Evolutionary conservation across 2,113 vertebrate species (phyloP), one percentile per base, ranked within the genome.

Genomic region (Delphinapterus leucas): DNA sequence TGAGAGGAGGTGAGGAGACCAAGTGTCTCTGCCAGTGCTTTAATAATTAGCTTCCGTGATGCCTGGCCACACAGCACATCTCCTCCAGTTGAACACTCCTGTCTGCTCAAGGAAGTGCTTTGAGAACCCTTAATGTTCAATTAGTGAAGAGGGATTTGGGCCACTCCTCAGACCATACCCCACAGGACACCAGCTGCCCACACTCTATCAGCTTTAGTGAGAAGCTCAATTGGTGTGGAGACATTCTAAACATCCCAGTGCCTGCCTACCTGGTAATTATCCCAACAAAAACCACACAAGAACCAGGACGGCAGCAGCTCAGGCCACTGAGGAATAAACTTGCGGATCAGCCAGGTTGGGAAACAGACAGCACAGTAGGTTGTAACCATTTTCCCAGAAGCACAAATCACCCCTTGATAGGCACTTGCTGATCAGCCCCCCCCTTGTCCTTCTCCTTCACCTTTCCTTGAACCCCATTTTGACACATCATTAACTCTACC

Each of bases 311-410:
- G 8, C 11, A 28, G 63, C 14, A 6, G 26, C 5, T n/a, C 14
- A 23, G 21, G 18, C 8, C 38, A 41, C 13, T 3, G 9, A 17
- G 21, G 12, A 88, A 31, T 28, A 33, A 70, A 88, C 21, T 12
- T 7, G 4, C 26, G 55, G 21, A 12, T 47, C 73, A 23, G 26
- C 20, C 13, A 1, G 2, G 3, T 3, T 11, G 33, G 11, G 8
- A 61, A 68, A 21, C 26, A 91, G 38, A 77, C 55, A 55, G 9
- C 26, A 9, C 2, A 2, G 33, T 47, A 36, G 68, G n/a, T 3
- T 6, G 25, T 8, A 61, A 61, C 23, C 9, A 1, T 8, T 61
- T 53, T 36, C 65, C 55, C 36, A 11, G 6, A 70, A 68, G 26
- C 17, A 17, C 7, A 25, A 25, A 15, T 36, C 36, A 33, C 17